A percentile compares a stretch with the other conserved stretches of the same genome.
These are phyloP conservation scores for Oncopodura yosiiana DNA, from an alignment of 1,140 invertebrate species.

Conservation along the genomic window DNA sequence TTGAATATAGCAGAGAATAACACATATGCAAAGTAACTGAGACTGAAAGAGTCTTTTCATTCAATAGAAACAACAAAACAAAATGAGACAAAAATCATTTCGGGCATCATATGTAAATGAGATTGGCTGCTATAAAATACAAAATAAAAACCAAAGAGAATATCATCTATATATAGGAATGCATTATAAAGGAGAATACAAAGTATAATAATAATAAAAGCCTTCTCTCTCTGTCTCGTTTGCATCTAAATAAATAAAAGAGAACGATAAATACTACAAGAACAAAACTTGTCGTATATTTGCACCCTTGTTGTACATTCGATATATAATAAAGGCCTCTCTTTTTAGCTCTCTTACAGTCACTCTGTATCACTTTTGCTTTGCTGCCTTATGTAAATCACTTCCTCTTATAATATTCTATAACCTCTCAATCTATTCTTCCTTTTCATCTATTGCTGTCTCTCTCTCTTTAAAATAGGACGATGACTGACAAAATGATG, in stretches of 20 bases:
- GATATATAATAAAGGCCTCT: too few relatives aligned
- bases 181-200: not conserved
- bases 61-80: too few relatives aligned
- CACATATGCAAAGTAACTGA: too few relatives aligned
- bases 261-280: constrained; percentile 16
- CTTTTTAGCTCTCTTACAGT: too few relatives aligned
- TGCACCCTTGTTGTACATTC: too few relatives aligned
- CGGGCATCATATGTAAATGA: constrained; percentile 17
- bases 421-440: not conserved
- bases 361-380: too few relatives aligned
- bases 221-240: constrained; percentile 2
- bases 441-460: not conserved
- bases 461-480: not conserved
- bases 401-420: constrained; percentile 3
- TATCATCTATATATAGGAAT: not conserved
- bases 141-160: not conserved
- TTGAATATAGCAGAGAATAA: too few relatives aligned
- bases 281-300: constrained; percentile 16
- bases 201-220: not conserved
- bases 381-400: constrained; percentile 15
- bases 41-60: too few relatives aligned
- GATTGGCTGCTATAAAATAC: not conserved
- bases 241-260: constrained; percentile 20
- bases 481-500: not conserved
- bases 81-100: constrained; percentile 18